A percentile compares a stretch with the other conserved stretches of the same genome.
phyloP scores from a whole-genome alignment of 2,113 vertebrate genomes.

The Zosterops japonicus region DNA sequence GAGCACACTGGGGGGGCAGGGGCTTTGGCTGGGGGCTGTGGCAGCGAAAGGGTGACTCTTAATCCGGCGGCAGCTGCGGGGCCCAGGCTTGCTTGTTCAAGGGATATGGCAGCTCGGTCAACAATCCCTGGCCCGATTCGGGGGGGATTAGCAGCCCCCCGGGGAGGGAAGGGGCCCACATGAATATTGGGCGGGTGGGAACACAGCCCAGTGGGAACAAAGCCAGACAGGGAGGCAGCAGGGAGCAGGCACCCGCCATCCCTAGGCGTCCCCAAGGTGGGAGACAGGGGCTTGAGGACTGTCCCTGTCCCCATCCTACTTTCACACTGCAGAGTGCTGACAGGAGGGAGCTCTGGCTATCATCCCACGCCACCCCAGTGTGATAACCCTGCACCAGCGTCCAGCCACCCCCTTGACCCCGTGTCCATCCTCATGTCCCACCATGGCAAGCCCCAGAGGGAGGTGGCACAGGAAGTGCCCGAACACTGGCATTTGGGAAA shows the following conservation, averaged over 20 bases:
- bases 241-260: neutral
- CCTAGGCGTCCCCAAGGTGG: neutral
- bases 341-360: constrained; percentile 63
- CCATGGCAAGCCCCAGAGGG: neutral
- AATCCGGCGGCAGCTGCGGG: constrained; percentile 49
- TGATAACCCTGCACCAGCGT: neutral
- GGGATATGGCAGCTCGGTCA: constrained; percentile 66
- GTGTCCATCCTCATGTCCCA: fast-evolving
- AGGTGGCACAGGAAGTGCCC: fast-evolving
- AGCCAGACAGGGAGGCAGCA: neutral
- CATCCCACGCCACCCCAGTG: neutral
- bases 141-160: constrained; percentile 52
- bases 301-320: neutral
- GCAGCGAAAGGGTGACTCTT: constrained; percentile 41
- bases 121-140: constrained; percentile 16
- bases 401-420: neutral
- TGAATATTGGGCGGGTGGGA: constrained; percentile 52
- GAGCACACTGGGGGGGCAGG: fast-evolving
- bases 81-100: constrained; percentile 62
- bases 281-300: neutral
- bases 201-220: constrained; percentile 4
- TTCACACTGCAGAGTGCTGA: neutral
- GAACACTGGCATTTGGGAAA: fast-evolving
- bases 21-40: neutral
- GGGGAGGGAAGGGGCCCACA: constrained; percentile 41